phyloP scores from a whole-genome alignment of 2,888 invertebrate genomes.

The Boloria euphrosyne region DNA sequence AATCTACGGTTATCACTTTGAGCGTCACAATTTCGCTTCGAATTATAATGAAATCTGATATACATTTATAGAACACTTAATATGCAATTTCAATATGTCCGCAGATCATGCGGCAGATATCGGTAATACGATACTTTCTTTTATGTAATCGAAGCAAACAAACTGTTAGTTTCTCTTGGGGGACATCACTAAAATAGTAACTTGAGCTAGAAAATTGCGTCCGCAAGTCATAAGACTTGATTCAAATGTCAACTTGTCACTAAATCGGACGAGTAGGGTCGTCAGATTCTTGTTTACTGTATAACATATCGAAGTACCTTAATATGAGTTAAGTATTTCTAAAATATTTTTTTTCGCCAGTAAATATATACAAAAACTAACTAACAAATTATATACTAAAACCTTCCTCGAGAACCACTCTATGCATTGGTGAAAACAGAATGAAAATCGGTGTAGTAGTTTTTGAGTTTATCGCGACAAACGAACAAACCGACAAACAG shows the following conservation, averaged over 20 bases:
- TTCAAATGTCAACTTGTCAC: conserved; percentile 42
- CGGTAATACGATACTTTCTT: conserved; percentile 32
- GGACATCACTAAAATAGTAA: conserved; percentile 41
- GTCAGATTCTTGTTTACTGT: background rate
- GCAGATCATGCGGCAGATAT: conserved; percentile 26
- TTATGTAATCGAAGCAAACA: conserved; percentile 31
- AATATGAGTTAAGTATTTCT: no score
- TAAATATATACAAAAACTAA: no score
- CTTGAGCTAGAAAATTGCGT: conserved; percentile 40
- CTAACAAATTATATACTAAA: no score
- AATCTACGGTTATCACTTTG: background rate
- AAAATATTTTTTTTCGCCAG: no score
- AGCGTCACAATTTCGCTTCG: background rate
- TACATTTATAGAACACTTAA: background rate
- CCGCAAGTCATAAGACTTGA: conserved; percentile 38
- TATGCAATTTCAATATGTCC: conserved; percentile 12
- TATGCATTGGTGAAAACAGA: no score
- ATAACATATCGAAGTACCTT: no score
- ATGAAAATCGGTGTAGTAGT: no score
- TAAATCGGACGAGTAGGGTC: conserved; percentile 26
- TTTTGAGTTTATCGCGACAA: no score
- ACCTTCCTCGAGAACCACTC: no score
- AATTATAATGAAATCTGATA: conserved; percentile 3
- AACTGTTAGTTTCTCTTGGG: conserved; percentile 35
- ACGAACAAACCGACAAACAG: no score